Base-by-base conservation (phyloP, 1,140 invertebrate species). In the Drosophila tropicalis region DNA sequence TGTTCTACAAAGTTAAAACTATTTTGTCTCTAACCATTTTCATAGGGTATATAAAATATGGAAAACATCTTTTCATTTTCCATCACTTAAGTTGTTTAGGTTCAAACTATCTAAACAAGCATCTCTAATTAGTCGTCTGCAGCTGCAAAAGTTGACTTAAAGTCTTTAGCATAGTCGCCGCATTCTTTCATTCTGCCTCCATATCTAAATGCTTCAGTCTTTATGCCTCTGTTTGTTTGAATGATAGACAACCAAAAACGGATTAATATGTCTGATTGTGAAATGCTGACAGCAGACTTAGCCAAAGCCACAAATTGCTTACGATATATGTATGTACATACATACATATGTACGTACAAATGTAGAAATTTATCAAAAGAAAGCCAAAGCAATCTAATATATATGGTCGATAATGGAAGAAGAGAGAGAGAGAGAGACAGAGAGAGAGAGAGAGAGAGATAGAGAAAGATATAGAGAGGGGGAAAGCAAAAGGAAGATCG, bases 241-340 rank as follows among this genome's bases (percentile, higher is more conserved):
- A 34, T 69, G 72, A 76, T 44, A 68, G 72, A 62, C 65, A 69
- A 66, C 72, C 75, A 58, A 69, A 76, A 76, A 76, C 72, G 62
- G 72, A 81, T 81, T 70, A 77, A 71, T 75, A 60, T 64, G 68
- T 62, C 67, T 36, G 64, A 58, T 68, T 74, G 67, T 61, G 56
- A 55, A 44, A 62, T 61, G 64, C 65, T 70, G 79, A 82, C 79
- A 81, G 79, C 17, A 51, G 44, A 22, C 64, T 19, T n/a, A 57
- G 32, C 39, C 67, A 60, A 66, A 70, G 44, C 76, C 62, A 70
- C 77, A 78, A 81, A 74, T 67, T 82, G 79, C 66, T 67, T 34
- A 34, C 60, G 65, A 77, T 62, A 44, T 29, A 44, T 5, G 22
- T 25, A 22, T 3, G n/a, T 41, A 10, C 34, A 7, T 34, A 5